A percentile compares a stretch with the other conserved stretches of the same genome.
These are phyloP conservation scores for Oxyruncus cristatus DNA, from an alignment of 2,113 vertebrate species.

Conservation along the genomic window DNA sequence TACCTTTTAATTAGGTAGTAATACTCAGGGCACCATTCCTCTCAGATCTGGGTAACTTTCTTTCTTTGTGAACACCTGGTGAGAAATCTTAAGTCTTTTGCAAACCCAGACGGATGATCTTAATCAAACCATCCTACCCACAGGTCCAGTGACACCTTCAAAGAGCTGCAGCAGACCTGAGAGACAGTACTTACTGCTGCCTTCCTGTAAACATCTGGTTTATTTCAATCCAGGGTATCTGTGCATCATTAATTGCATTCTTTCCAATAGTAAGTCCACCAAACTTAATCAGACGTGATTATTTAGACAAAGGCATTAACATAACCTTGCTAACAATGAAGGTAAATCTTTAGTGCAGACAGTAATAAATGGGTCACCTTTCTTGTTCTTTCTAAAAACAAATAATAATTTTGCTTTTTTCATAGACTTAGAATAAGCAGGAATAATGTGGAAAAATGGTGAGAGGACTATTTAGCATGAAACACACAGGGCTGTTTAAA, in stretches of 20 bases:
- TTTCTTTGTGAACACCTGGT: background rate
- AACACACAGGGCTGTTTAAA: background rate
- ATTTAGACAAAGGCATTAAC: background rate
- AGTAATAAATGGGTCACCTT: background rate
- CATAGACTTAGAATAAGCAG: background rate
- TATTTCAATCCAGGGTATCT: background rate
- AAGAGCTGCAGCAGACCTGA: background rate
- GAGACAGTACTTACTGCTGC: background rate
- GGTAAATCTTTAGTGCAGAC: background rate
- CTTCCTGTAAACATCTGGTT: background rate
- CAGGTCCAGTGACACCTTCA: background rate
- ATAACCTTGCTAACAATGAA: background rate
- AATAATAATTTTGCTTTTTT: background rate
- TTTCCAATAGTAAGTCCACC: background rate
- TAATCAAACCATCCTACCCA: background rate
- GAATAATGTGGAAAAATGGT: background rate
- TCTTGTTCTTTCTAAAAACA: background rate
- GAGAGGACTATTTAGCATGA: background rate
- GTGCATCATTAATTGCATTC: background rate
- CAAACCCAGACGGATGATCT: background rate
- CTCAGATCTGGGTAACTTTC: background rate
- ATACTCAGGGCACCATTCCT: background rate
- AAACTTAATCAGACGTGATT: background rate
- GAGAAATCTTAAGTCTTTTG: background rate
- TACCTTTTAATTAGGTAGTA: background rate